Base-by-base conservation (phyloP, 2,888 invertebrate species). In the Physocephala rufipes region DNA sequence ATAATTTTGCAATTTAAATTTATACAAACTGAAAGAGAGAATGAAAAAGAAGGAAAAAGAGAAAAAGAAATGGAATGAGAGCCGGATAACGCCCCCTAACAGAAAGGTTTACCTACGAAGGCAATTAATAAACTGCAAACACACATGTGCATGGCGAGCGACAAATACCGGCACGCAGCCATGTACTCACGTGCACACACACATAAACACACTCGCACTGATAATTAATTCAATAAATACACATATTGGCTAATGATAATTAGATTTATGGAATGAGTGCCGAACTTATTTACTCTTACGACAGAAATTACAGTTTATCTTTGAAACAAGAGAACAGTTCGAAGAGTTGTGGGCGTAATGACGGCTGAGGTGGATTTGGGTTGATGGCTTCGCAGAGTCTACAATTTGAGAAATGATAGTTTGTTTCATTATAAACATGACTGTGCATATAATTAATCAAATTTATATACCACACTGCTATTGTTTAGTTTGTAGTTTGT, bases 241-340 rank as follows among this genome's bases (percentile, higher is more conserved):
- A 28, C 26, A n/a, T 26, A 47, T 19, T 4, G 47, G 28, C 58
- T 15, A 78, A 74, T 79, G 78, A 83, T 83, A 83, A 83, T 83
- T 83, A 81, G 81, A 82, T 82, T 83, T 83, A 82, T 82, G 82
- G 79, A 36, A 81, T 79, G 80, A 79, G 79, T 76, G 73, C 75
- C 75, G 51, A 62, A 75, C 75, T 74, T 76, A 77, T 76, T 77
- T 78, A 77, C 78, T 77, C 74, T 72, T 76, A 70, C 72, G 75
- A 68, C 76, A 74, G 73, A 72, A 76, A 77, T 78, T 77, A 78
- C 76, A 78, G 77, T 78, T 78, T 77, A 76, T 76, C 73, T 72
- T 70, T 15, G 49, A 12, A n/a, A 16, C 49, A 47, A 2, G 24
- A 19, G 28, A 7, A 45, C 24, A 49, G 45, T n/a, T 19, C 36